Evolutionary conservation across 2,888 invertebrate species (phyloP), one percentile per base, ranked within the genome.

Genomic region (Aspidiotus rigidus): DNA sequence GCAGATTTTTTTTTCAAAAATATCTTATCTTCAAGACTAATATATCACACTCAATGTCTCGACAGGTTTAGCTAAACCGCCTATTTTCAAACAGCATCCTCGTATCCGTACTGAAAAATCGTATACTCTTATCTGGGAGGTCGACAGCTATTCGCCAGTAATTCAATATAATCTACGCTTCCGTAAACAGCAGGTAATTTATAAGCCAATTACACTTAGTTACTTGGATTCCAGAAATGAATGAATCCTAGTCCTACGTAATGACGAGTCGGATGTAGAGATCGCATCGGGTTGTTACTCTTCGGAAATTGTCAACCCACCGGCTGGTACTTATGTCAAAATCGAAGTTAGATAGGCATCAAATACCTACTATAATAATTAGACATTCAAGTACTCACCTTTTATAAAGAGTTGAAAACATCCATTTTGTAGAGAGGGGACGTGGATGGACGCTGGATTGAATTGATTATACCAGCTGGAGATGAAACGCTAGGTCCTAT

Each of bases 401-500:
- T 28, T 28, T 28, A 28, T 28, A 5, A 28, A 28, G 5, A 28
- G 28, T 28, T 28, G 5, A 28, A 28, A 28, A 28, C 5, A 28
- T 28, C n/a, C n/a, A 5, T 28, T 28, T 28, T 28, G 28, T 28
- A 67, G 67, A 67, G 67, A 67, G 67, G 67, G 15, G 67, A 67
- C 49, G n/a, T n/a, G 10, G 49, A 67, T 67, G 60, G 60, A 13
- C 49, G 40, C 9, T 69, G 69, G 69, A 44, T 63, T 15, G 39
- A 54, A 39, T 56, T 69, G 41, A 63, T 62, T 39, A 63, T 69
- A 55, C 69, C 69, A 1, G n/a, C 69, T n/a, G n/a, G 16, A 16
- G 56, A 63, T 44, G 44, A 28, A 10, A 39, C 44, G n/a, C 42
- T 76, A 80, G 89, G 90, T 6, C 86, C 88, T 0, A 84, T 91